These are phyloP conservation scores for Fregata magnificens DNA, from an alignment of 2,113 vertebrate genomes.

Conservation along the genomic window DNA sequence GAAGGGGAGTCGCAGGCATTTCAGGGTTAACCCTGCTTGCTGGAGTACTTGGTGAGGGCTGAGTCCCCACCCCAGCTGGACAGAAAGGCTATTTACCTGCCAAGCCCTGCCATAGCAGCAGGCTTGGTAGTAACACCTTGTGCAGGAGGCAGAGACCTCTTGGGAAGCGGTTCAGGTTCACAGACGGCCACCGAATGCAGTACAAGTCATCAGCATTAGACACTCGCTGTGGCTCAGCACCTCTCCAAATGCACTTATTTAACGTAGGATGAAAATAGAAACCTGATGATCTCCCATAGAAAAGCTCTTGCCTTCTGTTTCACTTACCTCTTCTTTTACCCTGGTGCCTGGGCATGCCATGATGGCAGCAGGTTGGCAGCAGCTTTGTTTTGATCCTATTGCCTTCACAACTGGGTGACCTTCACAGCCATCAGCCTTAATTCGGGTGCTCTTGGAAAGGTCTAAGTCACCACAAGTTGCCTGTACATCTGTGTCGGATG, in stretches of 20 bases:
- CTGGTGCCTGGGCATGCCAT: fast-evolving
- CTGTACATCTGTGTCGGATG: fast-evolving
- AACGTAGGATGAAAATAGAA: not conserved
- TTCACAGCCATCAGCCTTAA: not conserved
- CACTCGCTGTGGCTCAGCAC: fast-evolving
- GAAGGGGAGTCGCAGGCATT: fast-evolving
- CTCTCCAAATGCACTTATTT: not conserved
- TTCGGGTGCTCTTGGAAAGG: not conserved
- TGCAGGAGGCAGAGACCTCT: not conserved
- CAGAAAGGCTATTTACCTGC: not conserved
- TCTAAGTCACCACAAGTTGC: not conserved
- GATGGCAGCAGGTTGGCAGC: not conserved
- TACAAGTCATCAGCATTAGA: not conserved
- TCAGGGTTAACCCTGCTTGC: not conserved
- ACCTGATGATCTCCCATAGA: not conserved
- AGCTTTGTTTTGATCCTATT: not conserved
- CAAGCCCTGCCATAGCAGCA: not conserved
- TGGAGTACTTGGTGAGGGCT: not conserved
- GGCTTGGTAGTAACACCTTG: not conserved
- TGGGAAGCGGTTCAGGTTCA: not conserved
- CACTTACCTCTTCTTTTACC: not conserved
- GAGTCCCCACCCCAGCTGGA: not conserved
- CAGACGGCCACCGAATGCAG: fast-evolving
- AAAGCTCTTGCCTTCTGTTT: not conserved
- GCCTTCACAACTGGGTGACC: not conserved